Evolutionary conservation across 2,113 vertebrate species (phyloP).

Genomic region (Morone chrysops): DNA sequence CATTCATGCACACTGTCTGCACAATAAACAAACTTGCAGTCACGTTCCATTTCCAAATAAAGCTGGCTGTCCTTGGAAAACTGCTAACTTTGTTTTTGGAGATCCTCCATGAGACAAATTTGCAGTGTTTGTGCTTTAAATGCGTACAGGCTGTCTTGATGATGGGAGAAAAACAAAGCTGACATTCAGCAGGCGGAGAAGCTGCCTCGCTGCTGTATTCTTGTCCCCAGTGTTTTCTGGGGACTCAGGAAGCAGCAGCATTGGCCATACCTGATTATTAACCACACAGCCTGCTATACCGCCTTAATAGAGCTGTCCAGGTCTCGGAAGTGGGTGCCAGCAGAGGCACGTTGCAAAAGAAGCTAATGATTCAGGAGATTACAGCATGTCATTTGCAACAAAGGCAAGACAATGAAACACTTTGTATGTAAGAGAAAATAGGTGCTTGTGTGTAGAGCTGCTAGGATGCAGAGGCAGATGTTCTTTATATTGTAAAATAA

Average conservation of each 20-base stretch:
- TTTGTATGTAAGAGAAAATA: constrained; percentile 1
- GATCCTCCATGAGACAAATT: constrained; percentile 19
- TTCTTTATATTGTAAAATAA: constrained; percentile 2
- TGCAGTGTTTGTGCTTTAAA: constrained; percentile 17
- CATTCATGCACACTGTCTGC: constrained; percentile 13
- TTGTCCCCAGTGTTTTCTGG: constrained; percentile 13
- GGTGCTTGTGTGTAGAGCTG: neutral
- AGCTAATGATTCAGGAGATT: constrained; percentile 47
- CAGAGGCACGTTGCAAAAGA: constrained; percentile 2
- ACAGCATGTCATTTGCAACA: constrained; percentile 30
- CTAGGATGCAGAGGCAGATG: neutral
- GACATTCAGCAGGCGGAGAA: constrained; percentile 4
- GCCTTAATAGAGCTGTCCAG: constrained; percentile 39
- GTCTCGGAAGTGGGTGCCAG: constrained; percentile 32
- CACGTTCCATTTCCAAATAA: constrained; percentile 14
- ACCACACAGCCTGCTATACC: constrained; percentile 12
- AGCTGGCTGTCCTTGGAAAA: constrained; percentile 28
- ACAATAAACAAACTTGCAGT: constrained; percentile 31
- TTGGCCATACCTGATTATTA: constrained; percentile 53
- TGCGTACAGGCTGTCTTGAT: constrained; percentile 12
- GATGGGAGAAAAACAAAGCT: constrained; percentile 18
- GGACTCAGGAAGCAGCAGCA: constrained; percentile 10
- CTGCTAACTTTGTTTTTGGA: constrained; percentile 34
- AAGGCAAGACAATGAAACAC: constrained; percentile 17
- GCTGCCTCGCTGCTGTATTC: constrained; percentile 3